A percentile compares a stretch with the other conserved stretches of the same genome.
These are phyloP conservation scores for Bombus impatiens DNA, from an alignment of 1,140 invertebrate genomes.

Conservation along the genomic window DNA sequence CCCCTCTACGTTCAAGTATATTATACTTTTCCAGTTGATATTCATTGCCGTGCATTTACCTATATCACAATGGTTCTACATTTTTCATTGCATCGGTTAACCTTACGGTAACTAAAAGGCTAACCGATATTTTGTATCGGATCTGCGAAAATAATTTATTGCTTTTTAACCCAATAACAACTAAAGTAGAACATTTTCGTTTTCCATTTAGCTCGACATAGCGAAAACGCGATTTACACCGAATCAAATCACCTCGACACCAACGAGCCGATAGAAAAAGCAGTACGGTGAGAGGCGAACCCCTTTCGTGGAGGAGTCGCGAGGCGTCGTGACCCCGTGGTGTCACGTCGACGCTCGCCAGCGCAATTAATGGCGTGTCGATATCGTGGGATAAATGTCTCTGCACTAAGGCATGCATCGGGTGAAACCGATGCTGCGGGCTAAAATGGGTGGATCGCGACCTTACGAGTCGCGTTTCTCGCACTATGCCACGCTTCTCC, in stretches of 20 bases:
- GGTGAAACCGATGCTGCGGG: slow-evolving; percentile 33
- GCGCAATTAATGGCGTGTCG: slow-evolving; percentile 73
- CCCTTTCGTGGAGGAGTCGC: not conserved
- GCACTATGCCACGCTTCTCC: not conserved
- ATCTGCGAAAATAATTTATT: not conserved
- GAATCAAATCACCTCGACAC: not conserved
- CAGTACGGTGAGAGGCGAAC: slow-evolving; percentile 1
- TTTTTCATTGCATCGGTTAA: not conserved
- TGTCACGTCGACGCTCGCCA: slow-evolving; percentile 65
- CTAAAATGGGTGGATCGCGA: slow-evolving; percentile 40
- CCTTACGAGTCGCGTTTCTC: slow-evolving; percentile 25
- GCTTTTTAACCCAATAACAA: not conserved
- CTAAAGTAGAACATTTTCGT: too few species aligned
- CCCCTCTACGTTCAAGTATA: slow-evolving; percentile 1
- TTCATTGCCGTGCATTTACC: not conserved
- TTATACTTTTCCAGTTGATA: not conserved
- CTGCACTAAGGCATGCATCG: slow-evolving; percentile 38
- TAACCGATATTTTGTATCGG: not conserved
- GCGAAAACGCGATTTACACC: not conserved
- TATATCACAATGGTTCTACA: not conserved
- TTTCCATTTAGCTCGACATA: too few species aligned
- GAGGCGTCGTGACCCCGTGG: slow-evolving; percentile 64
- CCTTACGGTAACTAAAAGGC: not conserved
- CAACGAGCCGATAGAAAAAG: not conserved
- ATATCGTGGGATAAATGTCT: slow-evolving; percentile 77